Percentiles rank a stretch among this genome's conserved stretches.
Evolutionary conservation across 2,113 vertebrate genomes (phyloP).

Genomic region (Amblyopsis rosae): DNA sequence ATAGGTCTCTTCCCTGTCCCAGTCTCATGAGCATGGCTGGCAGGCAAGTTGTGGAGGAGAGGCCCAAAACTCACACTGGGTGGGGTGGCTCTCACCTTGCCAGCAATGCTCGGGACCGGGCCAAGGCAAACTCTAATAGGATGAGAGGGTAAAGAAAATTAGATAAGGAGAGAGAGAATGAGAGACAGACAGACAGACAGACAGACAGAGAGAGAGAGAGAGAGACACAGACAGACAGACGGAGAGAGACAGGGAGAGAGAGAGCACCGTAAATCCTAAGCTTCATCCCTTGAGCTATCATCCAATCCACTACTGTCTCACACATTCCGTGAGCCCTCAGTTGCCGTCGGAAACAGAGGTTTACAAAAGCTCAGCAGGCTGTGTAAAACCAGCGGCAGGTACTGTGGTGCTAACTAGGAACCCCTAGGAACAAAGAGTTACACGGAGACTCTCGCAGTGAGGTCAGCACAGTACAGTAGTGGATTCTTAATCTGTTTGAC

Average conservation of each 20-base stretch:
- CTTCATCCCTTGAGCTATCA: conserved; percentile 28
- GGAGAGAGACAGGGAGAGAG: not conserved
- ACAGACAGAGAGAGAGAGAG: not conserved
- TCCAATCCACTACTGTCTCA: conserved; percentile 37
- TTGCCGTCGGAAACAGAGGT: conserved; percentile 20
- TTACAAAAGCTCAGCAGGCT: conserved; percentile 39
- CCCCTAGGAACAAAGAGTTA: conserved; percentile 21
- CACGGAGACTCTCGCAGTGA: too few species aligned
- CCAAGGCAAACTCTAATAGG: too few species aligned
- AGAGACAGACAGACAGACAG: not conserved
- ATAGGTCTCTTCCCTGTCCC: too few species aligned
- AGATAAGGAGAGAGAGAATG: not conserved
- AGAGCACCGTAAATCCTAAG: conserved; percentile 21
- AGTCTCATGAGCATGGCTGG: too few species aligned
- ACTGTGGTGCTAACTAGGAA: conserved; percentile 13
- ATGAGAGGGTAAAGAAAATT: not conserved
- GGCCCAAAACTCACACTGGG: too few species aligned
- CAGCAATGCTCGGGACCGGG: too few species aligned
- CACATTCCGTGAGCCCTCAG: conserved; percentile 37
- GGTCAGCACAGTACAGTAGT: too few species aligned
- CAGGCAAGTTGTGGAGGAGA: too few species aligned
- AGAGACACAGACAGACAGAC: not conserved
- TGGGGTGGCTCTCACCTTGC: too few species aligned
- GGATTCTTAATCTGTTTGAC: too few species aligned
- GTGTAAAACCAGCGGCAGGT: conserved; percentile 13